A percentile compares a stretch with the other conserved stretches of the same genome.
Evolutionary conservation across 2,888 invertebrate species (phyloP).

Genomic region (Malthinus flaveolus): DNA sequence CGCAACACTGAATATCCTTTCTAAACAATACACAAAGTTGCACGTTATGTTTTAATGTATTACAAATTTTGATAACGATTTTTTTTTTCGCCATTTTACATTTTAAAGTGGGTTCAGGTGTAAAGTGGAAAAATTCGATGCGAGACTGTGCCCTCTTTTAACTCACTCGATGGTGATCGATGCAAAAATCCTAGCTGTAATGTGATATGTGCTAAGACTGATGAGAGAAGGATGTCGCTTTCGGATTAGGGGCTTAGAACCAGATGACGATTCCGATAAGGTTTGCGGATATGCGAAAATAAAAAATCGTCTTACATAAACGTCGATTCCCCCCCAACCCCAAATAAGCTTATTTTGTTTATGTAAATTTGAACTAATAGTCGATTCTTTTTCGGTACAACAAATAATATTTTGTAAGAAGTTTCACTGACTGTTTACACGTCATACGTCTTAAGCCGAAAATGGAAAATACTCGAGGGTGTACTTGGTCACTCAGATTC

Average conservation of each 20-base stretch:
- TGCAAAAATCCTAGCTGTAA: constrained; percentile 38
- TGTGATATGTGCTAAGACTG: constrained; percentile 42
- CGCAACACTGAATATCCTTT: constrained; percentile 19
- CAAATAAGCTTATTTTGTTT: neutral
- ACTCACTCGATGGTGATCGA: constrained; percentile 31
- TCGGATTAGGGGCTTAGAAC: constrained; percentile 42
- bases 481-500: constrained; percentile 35
- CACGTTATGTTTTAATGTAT: neutral
- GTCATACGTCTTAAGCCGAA: constrained; percentile 31
- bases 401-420: constrained; percentile 7
- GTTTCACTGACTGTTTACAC: constrained; percentile 19
- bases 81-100: constrained; percentile 1
- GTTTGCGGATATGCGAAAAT: constrained; percentile 42
- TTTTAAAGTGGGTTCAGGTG: constrained; percentile 20
- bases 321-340: neutral
- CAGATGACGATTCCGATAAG: constrained; percentile 46
- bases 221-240: constrained; percentile 50
- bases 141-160: constrained; percentile 1
- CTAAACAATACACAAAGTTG: neutral
- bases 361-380: neutral
- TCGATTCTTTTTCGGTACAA: neutral
- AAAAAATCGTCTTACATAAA: constrained; percentile 37
- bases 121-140: constrained; percentile 13
- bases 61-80: neutral
- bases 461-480: constrained; percentile 33